Base-by-base conservation (phyloP, 2,888 invertebrate genomes). In the Lamellibrachia columna region DNA sequence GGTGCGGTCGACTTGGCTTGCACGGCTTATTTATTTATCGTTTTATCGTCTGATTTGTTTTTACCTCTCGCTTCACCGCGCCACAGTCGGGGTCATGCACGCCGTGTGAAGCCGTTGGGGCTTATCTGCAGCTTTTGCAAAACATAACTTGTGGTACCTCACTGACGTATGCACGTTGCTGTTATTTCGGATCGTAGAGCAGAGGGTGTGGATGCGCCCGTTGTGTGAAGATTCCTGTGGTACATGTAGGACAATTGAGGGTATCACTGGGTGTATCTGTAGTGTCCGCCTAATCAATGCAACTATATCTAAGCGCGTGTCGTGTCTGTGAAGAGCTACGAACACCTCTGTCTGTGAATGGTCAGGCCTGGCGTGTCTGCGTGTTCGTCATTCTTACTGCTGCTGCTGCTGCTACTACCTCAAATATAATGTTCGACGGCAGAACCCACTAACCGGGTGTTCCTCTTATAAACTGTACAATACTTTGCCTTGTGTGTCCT, bases 51-150 rank as follows among this genome's bases (percentile, higher is more conserved):
- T 75, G 75, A 75, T 75, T 75, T 75, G 75, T 75, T 11, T n/a
- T 11, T 75, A 75, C 75, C 75, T 75, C 60, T 15, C 60, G 60
- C 15, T 60, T 60, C 55, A 55, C 55, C 55, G 55, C 55, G 55
- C 55, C 55, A 55, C 55, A 9, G 7, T 55, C 55, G 55, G 60
- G 60, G 60, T 1, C 60, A 60, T 60, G 11, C 60, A 60, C 22
- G n/a, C 58, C n/a, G 40, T 75, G 15, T 75, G 22, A 75, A 75
- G 75, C 22, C 60, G 60, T 60, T 22, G 4, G 75, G 75, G 22
- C 75, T 75, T 75, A 22, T 75, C 75, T 75, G 75, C 75, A 75
- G 75, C 75, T 75, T 75, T 75, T 75, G 75, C 75, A 22, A 75
- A 75, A 11, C n/a, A 75, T 75, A 11, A 75, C 75, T 75, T 75